A percentile compares a stretch with the other conserved stretches of the same genome.
phyloP scores from a whole-genome alignment of 2,113 vertebrate genomes.

The Petroica traversi region DNA sequence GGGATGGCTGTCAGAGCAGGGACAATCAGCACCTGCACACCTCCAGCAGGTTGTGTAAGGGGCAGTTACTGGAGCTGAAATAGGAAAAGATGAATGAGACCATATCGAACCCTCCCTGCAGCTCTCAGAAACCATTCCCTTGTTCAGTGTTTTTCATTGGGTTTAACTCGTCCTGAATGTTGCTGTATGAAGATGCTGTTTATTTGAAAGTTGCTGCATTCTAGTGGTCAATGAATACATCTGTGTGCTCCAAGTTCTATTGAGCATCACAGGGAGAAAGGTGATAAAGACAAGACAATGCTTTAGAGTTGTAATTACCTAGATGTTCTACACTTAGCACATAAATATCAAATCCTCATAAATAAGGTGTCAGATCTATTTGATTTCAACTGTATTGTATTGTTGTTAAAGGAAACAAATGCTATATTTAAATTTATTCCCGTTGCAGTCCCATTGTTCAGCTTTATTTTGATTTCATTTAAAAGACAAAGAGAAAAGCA shows the following conservation, averaged over 20 bases:
- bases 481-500: constrained; percentile 35
- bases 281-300: neutral
- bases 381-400: neutral
- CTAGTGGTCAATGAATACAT: neutral
- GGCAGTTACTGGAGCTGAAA: too few species aligned
- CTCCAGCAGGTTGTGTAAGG: neutral
- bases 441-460: neutral
- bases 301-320: constrained; percentile 23
- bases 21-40: rapidly evolving
- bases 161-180: neutral
- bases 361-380: constrained; percentile 20
- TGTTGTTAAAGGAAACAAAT: neutral
- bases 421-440: constrained; percentile 5
- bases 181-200: neutral
- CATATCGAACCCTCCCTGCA: neutral
- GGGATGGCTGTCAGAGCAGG: neutral
- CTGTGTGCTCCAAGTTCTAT: neutral
- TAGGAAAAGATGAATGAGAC: neutral
- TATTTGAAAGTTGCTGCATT: neutral
- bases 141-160: neutral
- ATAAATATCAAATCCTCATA: constrained; percentile 44
- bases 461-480: constrained; percentile 36
- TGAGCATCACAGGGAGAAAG: neutral
- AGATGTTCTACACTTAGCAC: neutral
- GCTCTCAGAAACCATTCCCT: neutral